Base-by-base conservation (phyloP, 2,888 invertebrate genomes). In the Xestia sexstrigata region DNA sequence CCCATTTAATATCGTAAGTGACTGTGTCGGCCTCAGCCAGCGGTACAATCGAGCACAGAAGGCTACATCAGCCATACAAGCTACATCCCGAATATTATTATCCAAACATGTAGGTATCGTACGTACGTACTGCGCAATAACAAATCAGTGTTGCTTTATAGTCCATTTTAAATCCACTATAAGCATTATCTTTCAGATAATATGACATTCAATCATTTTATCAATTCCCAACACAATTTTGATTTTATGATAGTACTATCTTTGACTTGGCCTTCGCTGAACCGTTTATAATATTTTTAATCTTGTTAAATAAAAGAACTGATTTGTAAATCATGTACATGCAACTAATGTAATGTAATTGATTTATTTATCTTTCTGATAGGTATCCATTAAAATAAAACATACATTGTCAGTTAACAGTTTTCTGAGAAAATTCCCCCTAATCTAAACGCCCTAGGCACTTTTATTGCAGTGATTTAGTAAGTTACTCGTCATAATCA, bases 1-100 rank as follows among this genome's bases (percentile, higher is more conserved):
- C 93, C 93, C 92, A 89, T 93, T 93, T 94, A 93, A 94, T 95
- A 94, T 93, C 90, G 91, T 94, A 95, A 94, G 94, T 95, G 93
- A 93, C 93, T 94, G 90, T 90, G 90, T 89, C 91, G 89, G 90
- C 87, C 89, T 89, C 87, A 84, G 81, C 79, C 84, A 71, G 76
- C 70, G 85, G 93, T 91, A 95, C 92, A 87, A 74, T 88, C 91
- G 90, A 63, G 90, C 81, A 87, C 92, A 90, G 81, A 93, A 91
- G 49, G 55, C 69, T 77, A n/a, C n/a, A n/a, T n/a, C n/a, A n/a
- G n/a, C n/a, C n/a, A n/a, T n/a, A n/a, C n/a, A n/a, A n/a, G n/a
- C 70, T 17, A 63, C n/a, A 45, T 42, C 66, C 62, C n/a, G 66
- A 26, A 65, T 65, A 78, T 74, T 72, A 39, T 47, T 47, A 69